Conservation (phyloP, 2,113 vertebrate genomes). For the Thryonomys swinderianus region DNA sequence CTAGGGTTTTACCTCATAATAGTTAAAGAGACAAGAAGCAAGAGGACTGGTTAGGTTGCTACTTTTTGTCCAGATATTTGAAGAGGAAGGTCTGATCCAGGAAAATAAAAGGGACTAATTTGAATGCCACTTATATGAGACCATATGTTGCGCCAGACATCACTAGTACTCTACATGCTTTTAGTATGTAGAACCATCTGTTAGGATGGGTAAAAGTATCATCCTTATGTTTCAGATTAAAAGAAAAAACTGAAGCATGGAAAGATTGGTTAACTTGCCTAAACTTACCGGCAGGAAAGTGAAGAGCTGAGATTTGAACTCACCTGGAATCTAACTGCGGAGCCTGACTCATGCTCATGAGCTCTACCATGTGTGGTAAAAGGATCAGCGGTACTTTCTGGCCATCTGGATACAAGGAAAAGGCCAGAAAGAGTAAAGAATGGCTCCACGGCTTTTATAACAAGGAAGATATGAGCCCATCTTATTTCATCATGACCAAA, state of each 20-base stretch:
- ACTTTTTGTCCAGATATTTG: neutral
- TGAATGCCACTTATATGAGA: neutral
- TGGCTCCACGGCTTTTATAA: neutral
- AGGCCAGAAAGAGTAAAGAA: neutral
- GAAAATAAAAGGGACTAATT: neutral
- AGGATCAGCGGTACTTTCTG: neutral
- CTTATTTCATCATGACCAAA: neutral
- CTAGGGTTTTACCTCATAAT: neutral
- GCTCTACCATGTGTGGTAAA: neutral
- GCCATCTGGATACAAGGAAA: neutral
- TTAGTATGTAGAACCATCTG: conserved; percentile 8
- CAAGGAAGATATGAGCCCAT: neutral
- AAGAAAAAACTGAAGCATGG: neutral
- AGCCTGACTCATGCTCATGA: neutral
- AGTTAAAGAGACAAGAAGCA: neutral
- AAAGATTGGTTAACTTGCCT: conserved; percentile 19
- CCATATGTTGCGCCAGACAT: neutral
- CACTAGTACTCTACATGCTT: neutral
- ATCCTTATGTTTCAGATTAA: neutral
- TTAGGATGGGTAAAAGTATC: neutral
- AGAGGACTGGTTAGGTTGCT: neutral
- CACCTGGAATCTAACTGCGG: neutral
- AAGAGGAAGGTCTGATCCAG: neutral
- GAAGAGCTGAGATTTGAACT: conserved; percentile 41
- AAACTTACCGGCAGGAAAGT: conserved; percentile 24